Evolutionary conservation across 2,888 invertebrate genomes (phyloP).

Genomic region (Phytoseiulus persimilis): DNA sequence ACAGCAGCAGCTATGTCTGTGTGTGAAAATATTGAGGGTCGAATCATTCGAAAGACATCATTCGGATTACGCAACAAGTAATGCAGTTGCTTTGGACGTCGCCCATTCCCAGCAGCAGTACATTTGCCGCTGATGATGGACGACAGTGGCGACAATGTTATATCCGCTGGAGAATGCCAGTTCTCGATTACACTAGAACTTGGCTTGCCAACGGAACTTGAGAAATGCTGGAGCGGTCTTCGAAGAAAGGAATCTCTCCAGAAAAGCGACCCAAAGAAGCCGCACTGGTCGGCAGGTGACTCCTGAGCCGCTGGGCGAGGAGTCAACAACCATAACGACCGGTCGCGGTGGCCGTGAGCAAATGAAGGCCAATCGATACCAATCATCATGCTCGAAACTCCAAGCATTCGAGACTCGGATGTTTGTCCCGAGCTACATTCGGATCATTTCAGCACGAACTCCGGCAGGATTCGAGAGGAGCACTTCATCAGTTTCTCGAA

Average conservation of each 20-base stretch:
- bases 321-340: background rate
- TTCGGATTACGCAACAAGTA: background rate
- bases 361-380: background rate
- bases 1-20: background rate
- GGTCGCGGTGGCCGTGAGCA: background rate
- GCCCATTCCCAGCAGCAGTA: background rate
- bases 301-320: background rate
- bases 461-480: background rate
- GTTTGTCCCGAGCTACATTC: background rate
- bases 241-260: background rate
- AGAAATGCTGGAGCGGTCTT: background rate
- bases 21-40: background rate
- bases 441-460: background rate
- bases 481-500: background rate
- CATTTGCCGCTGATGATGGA: background rate
- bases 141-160: background rate
- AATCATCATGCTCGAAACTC: background rate
- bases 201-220: background rate
- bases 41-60: background rate
- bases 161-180: background rate
- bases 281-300: no score
- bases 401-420: background rate
- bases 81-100: background rate
- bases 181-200: background rate
- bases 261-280: background rate